A percentile compares a stretch with the other conserved stretches of the same genome.
phyloP scores from a whole-genome alignment of 2,888 invertebrate genomes.

The Idaea aversata region DNA sequence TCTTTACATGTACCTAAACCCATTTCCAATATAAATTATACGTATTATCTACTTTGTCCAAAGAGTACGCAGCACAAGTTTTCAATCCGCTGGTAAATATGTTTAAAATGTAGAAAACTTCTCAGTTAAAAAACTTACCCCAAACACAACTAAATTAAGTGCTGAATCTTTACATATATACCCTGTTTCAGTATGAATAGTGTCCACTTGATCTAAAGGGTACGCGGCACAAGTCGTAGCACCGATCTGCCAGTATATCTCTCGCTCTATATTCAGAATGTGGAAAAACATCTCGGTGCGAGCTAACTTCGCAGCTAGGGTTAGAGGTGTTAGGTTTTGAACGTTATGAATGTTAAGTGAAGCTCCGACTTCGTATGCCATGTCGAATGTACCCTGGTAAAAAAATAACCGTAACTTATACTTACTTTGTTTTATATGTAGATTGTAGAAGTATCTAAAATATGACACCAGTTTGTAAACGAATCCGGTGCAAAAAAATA shows the following conservation, averaged over 20 bases:
- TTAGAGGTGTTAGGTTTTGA: constrained; percentile 93
- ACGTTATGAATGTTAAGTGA: constrained; percentile 92
- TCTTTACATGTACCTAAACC: too few species aligned
- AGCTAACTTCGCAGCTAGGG: constrained; percentile 95
- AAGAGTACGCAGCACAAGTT: too few species aligned
- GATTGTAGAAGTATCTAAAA: background rate
- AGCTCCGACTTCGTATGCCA: constrained; percentile 96
- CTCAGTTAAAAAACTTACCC: constrained; percentile 80
- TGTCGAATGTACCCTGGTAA: constrained; percentile 91
- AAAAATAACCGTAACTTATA: too few species aligned
- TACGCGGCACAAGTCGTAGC: constrained; percentile 98
- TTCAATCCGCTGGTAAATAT: background rate
- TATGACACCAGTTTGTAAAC: too few species aligned
- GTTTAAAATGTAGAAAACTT: constrained; percentile 2
- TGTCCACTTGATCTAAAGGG: constrained; percentile 96
- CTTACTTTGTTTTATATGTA: background rate
- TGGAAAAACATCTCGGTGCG: constrained; percentile 98
- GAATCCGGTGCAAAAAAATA: too few species aligned
- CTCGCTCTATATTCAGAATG: constrained; percentile 96
- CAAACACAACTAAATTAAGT: constrained; percentile 96
- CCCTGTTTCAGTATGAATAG: constrained; percentile 94
- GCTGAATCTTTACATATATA: constrained; percentile 97
- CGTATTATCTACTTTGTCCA: too few species aligned
- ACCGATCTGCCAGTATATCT: constrained; percentile 98
- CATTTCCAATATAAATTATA: too few species aligned